Percentiles rank a stretch among this genome's conserved stretches.
phyloP scores from a whole-genome alignment of 2,888 invertebrate genomes.

The Amiota minor region DNA sequence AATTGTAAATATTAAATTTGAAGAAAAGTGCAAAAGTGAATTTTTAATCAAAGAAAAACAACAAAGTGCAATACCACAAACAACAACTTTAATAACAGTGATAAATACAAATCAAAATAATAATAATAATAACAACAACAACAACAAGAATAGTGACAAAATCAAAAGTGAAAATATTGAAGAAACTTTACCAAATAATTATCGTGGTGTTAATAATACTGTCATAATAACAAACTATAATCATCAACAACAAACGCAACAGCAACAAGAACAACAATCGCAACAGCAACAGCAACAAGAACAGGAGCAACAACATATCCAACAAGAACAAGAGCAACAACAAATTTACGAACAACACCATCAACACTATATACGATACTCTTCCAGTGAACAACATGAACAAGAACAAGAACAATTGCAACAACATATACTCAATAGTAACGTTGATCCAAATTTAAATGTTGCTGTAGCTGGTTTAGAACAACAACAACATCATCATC shows the following conservation, averaged over 20 bases:
- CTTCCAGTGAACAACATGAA: slow-evolving; percentile 32
- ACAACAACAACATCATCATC: slow-evolving; percentile 40
- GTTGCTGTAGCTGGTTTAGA: slow-evolving; percentile 46
- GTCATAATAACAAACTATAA: slow-evolving; percentile 68
- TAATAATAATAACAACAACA: slow-evolving; percentile 44
- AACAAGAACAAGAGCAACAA: slow-evolving; percentile 36
- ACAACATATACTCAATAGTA: slow-evolving; percentile 51
- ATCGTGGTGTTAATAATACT: slow-evolving; percentile 71
- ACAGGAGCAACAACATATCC: slow-evolving; percentile 36
- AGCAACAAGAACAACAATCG: slow-evolving; percentile 53
- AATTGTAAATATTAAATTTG: slow-evolving; percentile 52
- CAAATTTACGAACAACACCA: slow-evolving; percentile 36
- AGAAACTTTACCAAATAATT: slow-evolving; percentile 60
- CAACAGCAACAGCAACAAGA: slow-evolving; percentile 38
- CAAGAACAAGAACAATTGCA: slow-evolving; percentile 30
- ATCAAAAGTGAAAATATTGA: slow-evolving; percentile 56
- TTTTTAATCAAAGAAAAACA: slow-evolving; percentile 42
- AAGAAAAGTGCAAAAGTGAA: slow-evolving; percentile 58
- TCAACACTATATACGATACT: slow-evolving; percentile 40
- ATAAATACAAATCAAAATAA: slow-evolving; percentile 55
- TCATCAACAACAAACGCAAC: slow-evolving; percentile 55
- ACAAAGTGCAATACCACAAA: slow-evolving; percentile 3
- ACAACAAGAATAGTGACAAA: slow-evolving; percentile 36
- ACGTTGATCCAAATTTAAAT: slow-evolving; percentile 59
- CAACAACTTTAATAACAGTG: slow-evolving; percentile 54